A percentile compares a stretch with the other conserved stretches of the same genome.
Evolutionary conservation across 2,113 vertebrate species (phyloP).

Genomic region (Oceanodroma tethys): DNA sequence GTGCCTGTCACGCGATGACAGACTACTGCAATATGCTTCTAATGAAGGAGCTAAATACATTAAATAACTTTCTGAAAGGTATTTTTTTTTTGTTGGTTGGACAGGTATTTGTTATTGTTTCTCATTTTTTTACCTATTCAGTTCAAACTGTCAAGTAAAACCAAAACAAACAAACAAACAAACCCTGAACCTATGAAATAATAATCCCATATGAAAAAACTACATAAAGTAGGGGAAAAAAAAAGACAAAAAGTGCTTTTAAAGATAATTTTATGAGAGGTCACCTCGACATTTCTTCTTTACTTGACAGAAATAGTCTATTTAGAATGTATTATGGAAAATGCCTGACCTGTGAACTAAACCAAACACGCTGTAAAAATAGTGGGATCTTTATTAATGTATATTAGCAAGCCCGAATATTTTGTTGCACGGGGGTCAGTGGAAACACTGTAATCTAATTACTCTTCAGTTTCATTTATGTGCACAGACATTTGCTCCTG

Average conservation of each 20-base stretch:
- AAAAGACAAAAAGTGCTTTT: constrained; percentile 6
- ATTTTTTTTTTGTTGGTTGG: background rate
- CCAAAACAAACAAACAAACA: background rate
- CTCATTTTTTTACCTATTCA: background rate
- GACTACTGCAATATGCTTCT: background rate
- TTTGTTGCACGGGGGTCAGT: background rate
- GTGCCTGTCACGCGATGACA: background rate
- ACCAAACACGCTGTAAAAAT: background rate
- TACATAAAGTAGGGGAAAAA: background rate
- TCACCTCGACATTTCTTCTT: background rate
- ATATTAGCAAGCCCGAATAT: background rate
- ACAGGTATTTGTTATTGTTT: background rate
- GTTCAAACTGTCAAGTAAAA: background rate
- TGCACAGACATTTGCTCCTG: constrained; percentile 34
- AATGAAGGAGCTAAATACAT: background rate
- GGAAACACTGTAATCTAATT: constrained; percentile 34
- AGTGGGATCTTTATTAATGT: background rate
- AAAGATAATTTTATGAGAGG: background rate
- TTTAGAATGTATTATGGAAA: constrained; percentile 35
- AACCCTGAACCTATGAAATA: background rate
- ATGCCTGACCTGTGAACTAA: background rate
- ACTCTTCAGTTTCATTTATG: constrained; percentile 34
- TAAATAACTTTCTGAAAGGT: background rate
- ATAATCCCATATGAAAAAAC: background rate
- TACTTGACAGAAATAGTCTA: background rate